phyloP scores from a whole-genome alignment of 2,113 vertebrate species.

The Pandion haliaetus region DNA sequence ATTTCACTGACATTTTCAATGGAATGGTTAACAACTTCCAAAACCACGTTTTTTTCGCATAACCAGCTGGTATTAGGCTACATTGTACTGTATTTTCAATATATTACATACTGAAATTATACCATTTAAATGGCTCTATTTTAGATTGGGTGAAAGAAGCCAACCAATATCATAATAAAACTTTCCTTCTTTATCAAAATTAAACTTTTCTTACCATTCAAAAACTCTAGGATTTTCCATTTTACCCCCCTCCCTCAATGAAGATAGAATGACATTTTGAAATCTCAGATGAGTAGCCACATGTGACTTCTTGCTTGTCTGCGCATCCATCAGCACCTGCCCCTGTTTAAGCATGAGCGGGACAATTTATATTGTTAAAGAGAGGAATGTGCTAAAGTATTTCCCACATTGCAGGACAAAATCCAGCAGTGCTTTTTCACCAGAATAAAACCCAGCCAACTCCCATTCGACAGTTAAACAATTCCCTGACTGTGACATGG shows the following conservation, averaged over 20 bases:
- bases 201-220: not conserved
- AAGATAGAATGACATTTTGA: not conserved
- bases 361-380: not conserved
- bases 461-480: not conserved
- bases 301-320: not conserved
- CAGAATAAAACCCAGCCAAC: not conserved
- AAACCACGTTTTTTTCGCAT: not conserved
- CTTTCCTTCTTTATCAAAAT: not conserved
- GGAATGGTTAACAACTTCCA: not conserved
- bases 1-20: not conserved
- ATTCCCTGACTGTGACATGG: not conserved
- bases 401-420: not conserved
- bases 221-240: not conserved
- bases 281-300: not conserved
- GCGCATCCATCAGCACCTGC: not conserved
- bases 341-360: not conserved
- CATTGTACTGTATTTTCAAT: not conserved
- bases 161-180: not conserved
- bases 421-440: slow-evolving; percentile 3
- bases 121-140: not conserved
- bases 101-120: not conserved
- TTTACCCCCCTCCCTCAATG: fast-evolving
- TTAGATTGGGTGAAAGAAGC: not conserved
- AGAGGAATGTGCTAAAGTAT: not conserved
- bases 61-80: not conserved